Base-by-base conservation (phyloP, 1,140 invertebrate species). In the Polypedilum pembai region DNA sequence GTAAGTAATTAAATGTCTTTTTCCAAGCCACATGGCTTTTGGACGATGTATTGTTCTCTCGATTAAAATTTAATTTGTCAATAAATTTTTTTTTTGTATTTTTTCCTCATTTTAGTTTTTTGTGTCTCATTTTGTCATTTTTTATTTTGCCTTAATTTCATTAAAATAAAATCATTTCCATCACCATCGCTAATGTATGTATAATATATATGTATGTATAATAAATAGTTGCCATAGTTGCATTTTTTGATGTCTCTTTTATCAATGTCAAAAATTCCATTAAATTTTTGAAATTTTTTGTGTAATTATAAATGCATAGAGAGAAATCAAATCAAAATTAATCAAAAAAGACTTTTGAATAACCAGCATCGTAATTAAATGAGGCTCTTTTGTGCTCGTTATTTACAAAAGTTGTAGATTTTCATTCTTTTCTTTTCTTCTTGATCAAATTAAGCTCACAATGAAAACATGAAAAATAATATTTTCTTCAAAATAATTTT, bases 141-240 rank as follows among this genome's bases (percentile, higher is more conserved):
- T 18, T 15, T n/a, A n/a, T n/a, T 17, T 69, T 69, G 65, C 65
- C 20, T 69, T 69, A 69, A 20, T 69, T 69, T 69, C 3, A 33
- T 33, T 33, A 33, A 33, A 33, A 33, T 33, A 33, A 33, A 33
- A 33, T 33, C 24, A 33, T 33, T 33, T 3, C 5, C 24, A 33
- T 33, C 24, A 33, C 24, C 24, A 33, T 33, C 24, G 24, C 24
- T 33, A 33, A 33, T 33, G 5, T 33, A 33, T 33, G 5, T n/a
- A 33, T 33, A 33, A 5, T 33, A 33, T 33, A 33, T 33, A 5
- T 33, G 24, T 33, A 33, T 33, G 24, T 33, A 33, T 33, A 33
- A n/a, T 56, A 56, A 56, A 56, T 69, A 69, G 65, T 69, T 69
- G 65, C 65, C 65, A 69, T 69, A 69, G 65, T 69, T 69, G 65